phyloP scores from a whole-genome alignment of 2,797 vertebrate genomes.

The Typhlichthys eigenmanni region DNA sequence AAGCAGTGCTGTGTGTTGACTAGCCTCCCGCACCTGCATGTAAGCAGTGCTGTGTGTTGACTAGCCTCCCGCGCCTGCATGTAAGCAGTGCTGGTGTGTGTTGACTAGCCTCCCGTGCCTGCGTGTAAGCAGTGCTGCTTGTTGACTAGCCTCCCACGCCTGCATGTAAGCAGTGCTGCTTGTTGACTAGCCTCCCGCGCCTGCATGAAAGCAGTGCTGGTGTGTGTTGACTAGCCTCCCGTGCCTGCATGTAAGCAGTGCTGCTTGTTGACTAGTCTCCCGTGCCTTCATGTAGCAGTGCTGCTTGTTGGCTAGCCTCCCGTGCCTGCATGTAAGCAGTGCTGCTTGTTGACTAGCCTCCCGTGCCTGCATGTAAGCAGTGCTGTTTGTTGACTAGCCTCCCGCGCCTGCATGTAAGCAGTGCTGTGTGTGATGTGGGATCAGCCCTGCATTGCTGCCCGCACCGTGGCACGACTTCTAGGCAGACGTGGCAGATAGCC shows the following conservation, averaged over 20 bases:
- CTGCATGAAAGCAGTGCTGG: not conserved
- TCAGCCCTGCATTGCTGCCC: not conserved
- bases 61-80: too few species aligned
- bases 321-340: not conserved
- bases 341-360: too few species aligned
- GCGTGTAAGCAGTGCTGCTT: too few species aligned
- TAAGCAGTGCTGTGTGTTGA: not conserved
- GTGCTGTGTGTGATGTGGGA: too few species aligned
- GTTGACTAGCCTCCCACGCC: too few species aligned
- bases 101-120: too few species aligned
- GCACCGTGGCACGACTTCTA: slow-evolving; percentile 17
- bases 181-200: too few species aligned
- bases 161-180: not conserved
- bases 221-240: too few species aligned
- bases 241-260: not conserved
- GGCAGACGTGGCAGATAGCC: slow-evolving; percentile 41
- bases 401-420: not conserved
- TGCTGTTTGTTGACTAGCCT: too few species aligned
- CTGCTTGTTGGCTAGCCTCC: too few species aligned
- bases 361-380: not conserved
- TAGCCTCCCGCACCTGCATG: not conserved
- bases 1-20: not conserved
- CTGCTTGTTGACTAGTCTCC: too few species aligned
- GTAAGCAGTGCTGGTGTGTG: not conserved
- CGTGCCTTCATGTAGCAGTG: not conserved